phyloP scores from a whole-genome alignment of 2,797 vertebrate genomes.

The Rhinogobio ventralis region DNA sequence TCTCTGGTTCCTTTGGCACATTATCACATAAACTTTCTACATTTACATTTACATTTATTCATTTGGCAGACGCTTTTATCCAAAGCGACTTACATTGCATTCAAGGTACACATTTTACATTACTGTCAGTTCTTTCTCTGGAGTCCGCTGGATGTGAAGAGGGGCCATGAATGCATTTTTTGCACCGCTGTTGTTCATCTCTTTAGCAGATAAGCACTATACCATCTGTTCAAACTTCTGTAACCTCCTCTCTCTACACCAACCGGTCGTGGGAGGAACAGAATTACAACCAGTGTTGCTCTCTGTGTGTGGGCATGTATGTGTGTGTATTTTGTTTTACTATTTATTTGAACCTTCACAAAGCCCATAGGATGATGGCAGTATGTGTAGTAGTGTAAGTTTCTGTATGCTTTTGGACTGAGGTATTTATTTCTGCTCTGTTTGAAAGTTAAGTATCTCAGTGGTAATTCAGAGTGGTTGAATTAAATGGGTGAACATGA shows the following conservation, averaged over 20 bases:
- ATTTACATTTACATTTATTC: too few species aligned
- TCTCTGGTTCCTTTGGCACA: slow-evolving; percentile 6
- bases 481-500: slow-evolving; percentile 21
- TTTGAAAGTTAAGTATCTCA: slow-evolving; percentile 12
- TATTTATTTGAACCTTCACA: slow-evolving; percentile 45
- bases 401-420: slow-evolving; percentile 11
- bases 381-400: slow-evolving; percentile 38
- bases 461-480: slow-evolving; percentile 8
- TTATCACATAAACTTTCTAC: background rate
- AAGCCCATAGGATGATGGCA: slow-evolving; percentile 27
- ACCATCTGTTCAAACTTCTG: slow-evolving; percentile 46
- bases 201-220: slow-evolving; percentile 52
- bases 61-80: too few species aligned
- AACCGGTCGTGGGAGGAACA: slow-evolving; percentile 40
- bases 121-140: too few species aligned
- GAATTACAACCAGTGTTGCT: slow-evolving; percentile 25
- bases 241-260: slow-evolving; percentile 44
- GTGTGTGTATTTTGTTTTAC: slow-evolving; percentile 32
- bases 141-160: slow-evolving; percentile 39
- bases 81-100: too few species aligned
- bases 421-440: slow-evolving; percentile 15
- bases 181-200: slow-evolving; percentile 63
- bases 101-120: too few species aligned
- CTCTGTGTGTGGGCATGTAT: slow-evolving; percentile 29
- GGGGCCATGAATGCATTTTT: slow-evolving; percentile 59